Conservation (phyloP, 2,888 invertebrate genomes). For the Himalopsyche tibetana region DNA sequence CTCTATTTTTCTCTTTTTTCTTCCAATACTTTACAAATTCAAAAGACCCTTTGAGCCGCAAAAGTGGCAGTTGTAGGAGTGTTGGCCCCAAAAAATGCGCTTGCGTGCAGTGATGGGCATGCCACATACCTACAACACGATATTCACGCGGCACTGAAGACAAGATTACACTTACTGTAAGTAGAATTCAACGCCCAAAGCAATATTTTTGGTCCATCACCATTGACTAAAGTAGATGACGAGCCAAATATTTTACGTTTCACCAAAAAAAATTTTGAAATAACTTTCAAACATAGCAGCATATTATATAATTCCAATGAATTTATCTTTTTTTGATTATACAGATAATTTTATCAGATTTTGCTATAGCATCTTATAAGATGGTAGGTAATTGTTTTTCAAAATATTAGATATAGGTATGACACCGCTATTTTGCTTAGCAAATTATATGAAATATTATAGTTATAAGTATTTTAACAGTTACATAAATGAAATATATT, state of each 20-base stretch:
- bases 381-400: too few relatives aligned
- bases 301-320: too few relatives aligned
- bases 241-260: too few relatives aligned
- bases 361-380: too few relatives aligned
- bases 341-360: too few relatives aligned
- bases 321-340: too few relatives aligned
- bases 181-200: conserved; percentile 6
- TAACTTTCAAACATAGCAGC: too few relatives aligned
- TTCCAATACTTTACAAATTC: conserved; percentile 34
- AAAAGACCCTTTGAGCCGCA: conserved; percentile 58
- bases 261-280: too few relatives aligned
- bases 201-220: conserved; percentile 9
- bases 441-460: conserved; percentile 34
- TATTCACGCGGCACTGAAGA: conserved; percentile 15
- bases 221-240: not conserved
- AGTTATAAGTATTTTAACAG: not conserved
- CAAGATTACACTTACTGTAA: conserved; percentile 30
- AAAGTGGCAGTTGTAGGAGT: conserved; percentile 53
- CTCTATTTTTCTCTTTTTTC: conserved; percentile 23
- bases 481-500: not conserved
- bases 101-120: conserved; percentile 14
- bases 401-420: not conserved
- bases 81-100: conserved; percentile 21
- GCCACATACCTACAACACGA: conserved; percentile 4
- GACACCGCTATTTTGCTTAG: not conserved